Conservation (phyloP, 2,113 vertebrate genomes). For the Trinectes maculatus region DNA sequence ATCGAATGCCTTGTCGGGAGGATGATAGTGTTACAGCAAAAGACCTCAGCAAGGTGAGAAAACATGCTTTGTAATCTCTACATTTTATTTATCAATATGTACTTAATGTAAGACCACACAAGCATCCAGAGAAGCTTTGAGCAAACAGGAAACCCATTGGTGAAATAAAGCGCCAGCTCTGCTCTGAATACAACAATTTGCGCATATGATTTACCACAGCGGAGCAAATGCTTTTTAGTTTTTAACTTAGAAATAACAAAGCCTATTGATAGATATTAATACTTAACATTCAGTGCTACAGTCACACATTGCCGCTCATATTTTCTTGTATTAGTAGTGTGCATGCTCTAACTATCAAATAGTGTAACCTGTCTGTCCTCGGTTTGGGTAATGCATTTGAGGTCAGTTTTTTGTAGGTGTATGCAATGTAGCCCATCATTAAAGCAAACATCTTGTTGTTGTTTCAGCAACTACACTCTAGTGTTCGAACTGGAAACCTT, state of each 20-base stretch:
- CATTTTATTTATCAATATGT: neutral
- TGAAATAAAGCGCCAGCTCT: too few relatives aligned
- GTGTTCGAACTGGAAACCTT: conserved; percentile 95
- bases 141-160: neutral
- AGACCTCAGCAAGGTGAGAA: conserved; percentile 95
- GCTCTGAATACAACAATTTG: neutral
- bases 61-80: neutral
- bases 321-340: neutral
- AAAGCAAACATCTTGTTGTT: conserved; percentile 16
- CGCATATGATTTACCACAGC: neutral
- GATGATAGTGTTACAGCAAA: conserved; percentile 96
- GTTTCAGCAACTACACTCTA: conserved; percentile 96
- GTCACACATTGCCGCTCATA: neutral
- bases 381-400: neutral
- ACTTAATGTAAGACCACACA: neutral
- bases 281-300: neutral
- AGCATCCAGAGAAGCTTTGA: neutral
- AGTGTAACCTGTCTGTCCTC: too few relatives aligned
- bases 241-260: neutral
- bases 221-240: neutral
- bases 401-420: neutral
- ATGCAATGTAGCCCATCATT: neutral
- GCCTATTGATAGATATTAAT: conserved; percentile 16
- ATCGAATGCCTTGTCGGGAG: conserved; percentile 95
- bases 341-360: neutral